A percentile compares a stretch with the other conserved stretches of the same genome.
These are phyloP conservation scores for Lydus trimaculatus DNA, from an alignment of 2,888 invertebrate species.

Conservation along the genomic window DNA sequence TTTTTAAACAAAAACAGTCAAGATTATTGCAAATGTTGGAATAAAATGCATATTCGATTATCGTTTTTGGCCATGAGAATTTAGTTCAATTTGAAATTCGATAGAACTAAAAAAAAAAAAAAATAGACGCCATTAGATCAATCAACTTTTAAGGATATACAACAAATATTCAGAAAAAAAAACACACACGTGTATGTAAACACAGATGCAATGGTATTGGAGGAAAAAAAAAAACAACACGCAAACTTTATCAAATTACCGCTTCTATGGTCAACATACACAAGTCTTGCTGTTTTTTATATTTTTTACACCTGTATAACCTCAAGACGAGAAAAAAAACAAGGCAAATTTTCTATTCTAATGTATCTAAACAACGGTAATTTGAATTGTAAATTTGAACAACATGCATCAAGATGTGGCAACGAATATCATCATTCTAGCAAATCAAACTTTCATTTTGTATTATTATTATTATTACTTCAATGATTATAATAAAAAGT, in stretches of 20 bases:
- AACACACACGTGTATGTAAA: neutral
- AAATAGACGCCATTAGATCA: neutral
- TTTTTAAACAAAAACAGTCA: neutral
- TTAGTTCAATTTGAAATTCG: slow-evolving; percentile 11
- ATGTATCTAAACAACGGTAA: neutral
- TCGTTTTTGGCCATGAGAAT: slow-evolving; percentile 29
- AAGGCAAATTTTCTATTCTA: too few relatives aligned
- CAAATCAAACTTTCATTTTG: neutral
- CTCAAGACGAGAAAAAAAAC: too few relatives aligned
- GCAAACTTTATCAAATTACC: too few relatives aligned
- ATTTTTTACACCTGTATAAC: too few relatives aligned
- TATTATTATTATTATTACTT: too few relatives aligned
- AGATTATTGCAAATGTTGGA: neutral
- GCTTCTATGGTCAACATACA: too few relatives aligned
- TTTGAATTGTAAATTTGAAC: neutral
- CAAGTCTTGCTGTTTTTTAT: too few relatives aligned
- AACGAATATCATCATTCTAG: too few relatives aligned
- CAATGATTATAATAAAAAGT: too few relatives aligned
- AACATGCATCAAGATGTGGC: neutral
- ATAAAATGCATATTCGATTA: slow-evolving; percentile 26
- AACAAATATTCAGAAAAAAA: neutral
- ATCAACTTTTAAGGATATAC: neutral
- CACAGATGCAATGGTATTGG: neutral
- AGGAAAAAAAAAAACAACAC: neutral
- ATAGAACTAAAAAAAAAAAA: too few relatives aligned